Base-by-base conservation (phyloP, 2,888 invertebrate species). In the Drosophila anomalata region DNA sequence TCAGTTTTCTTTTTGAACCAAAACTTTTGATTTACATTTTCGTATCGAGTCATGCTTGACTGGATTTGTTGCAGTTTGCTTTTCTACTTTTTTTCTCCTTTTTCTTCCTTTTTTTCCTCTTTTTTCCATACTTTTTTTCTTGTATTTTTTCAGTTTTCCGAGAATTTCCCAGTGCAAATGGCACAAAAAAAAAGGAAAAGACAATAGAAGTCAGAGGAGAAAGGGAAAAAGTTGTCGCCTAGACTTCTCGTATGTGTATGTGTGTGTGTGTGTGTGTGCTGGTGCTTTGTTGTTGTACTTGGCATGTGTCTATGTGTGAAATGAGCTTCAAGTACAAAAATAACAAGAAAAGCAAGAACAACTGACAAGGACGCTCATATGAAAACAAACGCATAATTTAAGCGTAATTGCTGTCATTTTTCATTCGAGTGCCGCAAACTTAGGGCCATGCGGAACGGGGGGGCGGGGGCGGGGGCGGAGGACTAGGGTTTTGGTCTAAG, bases 351-450 rank as follows among this genome's bases (percentile, higher is more conserved):
- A 47, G 51, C 52, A 79, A 55, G 44, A 72, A 70, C 70, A 69
- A 73, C 86, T 69, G 72, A 71, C 81, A 82, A 87, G 87, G 82
- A 82, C 81, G 79, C 74, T 87, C 85, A 82, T 82, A 85, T 87
- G 85, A 87, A 82, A 82, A 82, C 81, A 82, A 84, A 82, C 78
- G 87, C 89, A 89, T 88, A 89, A 88, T 88, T 87, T 87, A 87
- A 82, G 85, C 76, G 76, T 89, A 88, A 88, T 88, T 88, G 85
- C 89, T 85, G 89, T 78, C 78, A 89, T 88, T 88, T 89, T 85
- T 88, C 85, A 79, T 78, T 78, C 79, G 78, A 83, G 75, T 78
- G 76, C 68, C 57, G 54, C 61, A 60, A 44, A 63, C 70, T 57
- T 36, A 17, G 52, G 58, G 51, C 46, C n/a, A 60, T 17, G 29